A percentile compares a stretch with the other conserved stretches of the same genome.
Evolutionary conservation across 2,797 vertebrate genomes (phyloP).

Genomic region (Epinephelus malabaricus): DNA sequence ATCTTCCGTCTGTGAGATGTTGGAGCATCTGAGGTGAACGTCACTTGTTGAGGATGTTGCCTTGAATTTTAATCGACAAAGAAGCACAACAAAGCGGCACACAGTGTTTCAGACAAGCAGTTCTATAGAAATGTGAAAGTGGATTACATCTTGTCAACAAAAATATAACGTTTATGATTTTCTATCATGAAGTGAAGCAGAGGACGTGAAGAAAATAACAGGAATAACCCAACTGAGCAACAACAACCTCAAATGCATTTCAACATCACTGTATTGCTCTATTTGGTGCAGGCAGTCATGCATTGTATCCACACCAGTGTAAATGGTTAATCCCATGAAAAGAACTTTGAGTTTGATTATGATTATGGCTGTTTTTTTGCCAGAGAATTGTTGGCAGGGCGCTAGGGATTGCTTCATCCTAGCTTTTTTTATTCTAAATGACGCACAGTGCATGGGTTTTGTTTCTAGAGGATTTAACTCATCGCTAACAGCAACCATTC

Average conservation of each 20-base stretch:
- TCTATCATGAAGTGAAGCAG: neutral
- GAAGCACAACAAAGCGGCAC: constrained; percentile 19
- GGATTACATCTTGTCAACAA: constrained; percentile 3
- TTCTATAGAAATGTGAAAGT: constrained; percentile 15
- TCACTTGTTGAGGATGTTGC: constrained; percentile 29
- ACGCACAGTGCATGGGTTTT: no score
- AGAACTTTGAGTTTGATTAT: neutral
- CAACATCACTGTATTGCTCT: neutral
- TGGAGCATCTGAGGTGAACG: constrained; percentile 47
- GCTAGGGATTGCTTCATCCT: no score
- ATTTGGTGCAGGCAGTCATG: neutral
- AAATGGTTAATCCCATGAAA: neutral
- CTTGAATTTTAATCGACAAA: constrained; percentile 54
- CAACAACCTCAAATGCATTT: neutral
- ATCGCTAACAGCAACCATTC: neutral
- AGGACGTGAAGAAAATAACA: neutral
- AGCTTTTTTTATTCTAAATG: no score
- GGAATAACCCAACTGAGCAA: neutral
- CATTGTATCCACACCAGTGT: neutral
- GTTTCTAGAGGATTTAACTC: neutral
- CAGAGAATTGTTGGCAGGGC: no score
- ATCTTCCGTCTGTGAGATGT: constrained; percentile 43
- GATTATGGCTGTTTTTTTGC: neutral
- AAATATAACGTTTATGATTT: neutral
- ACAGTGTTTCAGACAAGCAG: neutral